A percentile compares a stretch with the other conserved stretches of the same genome.
These are phyloP conservation scores for Hephaestus fuliginosus DNA, from an alignment of 2,797 vertebrate species.

Conservation along the genomic window DNA sequence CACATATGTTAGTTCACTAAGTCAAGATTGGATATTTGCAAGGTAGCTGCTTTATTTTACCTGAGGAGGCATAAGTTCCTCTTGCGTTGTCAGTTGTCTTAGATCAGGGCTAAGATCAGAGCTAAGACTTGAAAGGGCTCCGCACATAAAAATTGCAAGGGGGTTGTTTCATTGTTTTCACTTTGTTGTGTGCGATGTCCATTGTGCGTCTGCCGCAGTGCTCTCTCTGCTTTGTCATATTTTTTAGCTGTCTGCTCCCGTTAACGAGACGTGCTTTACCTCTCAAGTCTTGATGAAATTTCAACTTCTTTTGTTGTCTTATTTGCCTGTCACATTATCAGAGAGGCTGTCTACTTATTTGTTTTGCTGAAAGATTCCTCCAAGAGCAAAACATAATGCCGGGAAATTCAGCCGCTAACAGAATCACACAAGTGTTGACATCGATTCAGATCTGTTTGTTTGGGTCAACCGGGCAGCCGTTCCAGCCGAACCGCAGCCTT, in stretches of 20 bases:
- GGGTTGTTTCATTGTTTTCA: conserved; percentile 11
- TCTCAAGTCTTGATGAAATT: not conserved
- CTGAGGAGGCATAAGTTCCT: not conserved
- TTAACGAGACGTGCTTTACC: conserved; percentile 21
- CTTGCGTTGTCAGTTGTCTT: not conserved
- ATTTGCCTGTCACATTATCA: conserved; percentile 23
- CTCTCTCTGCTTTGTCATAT: conserved; percentile 8
- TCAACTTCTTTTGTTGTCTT: conserved; percentile 9
- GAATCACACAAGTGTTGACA: not conserved
- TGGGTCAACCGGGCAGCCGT: conserved; percentile 6
- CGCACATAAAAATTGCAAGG: not conserved
- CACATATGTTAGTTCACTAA: not conserved
- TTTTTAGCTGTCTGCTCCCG: conserved; percentile 21
- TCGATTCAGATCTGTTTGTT: not conserved
- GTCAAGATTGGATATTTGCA: not conserved
- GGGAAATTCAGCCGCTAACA: not conserved
- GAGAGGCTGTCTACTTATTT: conserved; percentile 10
- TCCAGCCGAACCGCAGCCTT: not conserved
- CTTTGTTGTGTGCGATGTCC: not conserved
- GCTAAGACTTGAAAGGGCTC: conserved; percentile 12
- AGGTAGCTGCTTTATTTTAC: conserved; percentile 8
- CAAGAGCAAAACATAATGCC: not conserved
- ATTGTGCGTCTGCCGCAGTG: conserved; percentile 10
- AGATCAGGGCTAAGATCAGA: conserved; percentile 8
- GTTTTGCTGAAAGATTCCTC: conserved; percentile 5